Evolutionary conservation across 1,140 invertebrate genomes (phyloP), one percentile per base, ranked within the genome.

Genomic region (Halotydeus destructor): DNA sequence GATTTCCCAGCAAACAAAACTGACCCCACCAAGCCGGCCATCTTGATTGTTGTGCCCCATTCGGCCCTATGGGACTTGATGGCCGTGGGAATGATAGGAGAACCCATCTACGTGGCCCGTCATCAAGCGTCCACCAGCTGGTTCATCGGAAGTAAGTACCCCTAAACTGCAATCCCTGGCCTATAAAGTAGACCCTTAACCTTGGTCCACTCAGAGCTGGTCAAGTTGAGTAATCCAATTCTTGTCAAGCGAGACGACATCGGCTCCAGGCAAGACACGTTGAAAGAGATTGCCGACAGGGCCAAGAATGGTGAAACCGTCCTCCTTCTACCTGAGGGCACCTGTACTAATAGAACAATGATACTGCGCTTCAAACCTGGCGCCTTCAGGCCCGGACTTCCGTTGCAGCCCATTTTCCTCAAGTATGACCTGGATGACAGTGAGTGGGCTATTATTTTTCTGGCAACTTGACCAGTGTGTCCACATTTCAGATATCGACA

Each of bases 261-360:
- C 12, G 16, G 33, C n/a, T 45, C 44, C 5, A 6, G 44, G 8
- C 5, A 11, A 19, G 5, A 34, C 24, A 30, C 44, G 1, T 16
- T 22, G 4, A 5, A 31, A 12, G 38, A 36, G 6, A 45, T 45
- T 12, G 25, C 16, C 12, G 25, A 31, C 3, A 14, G 40, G 18
- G 43, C 44, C 30, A 16, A 3, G 5, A 43, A 45, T 3, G 28
- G 22, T 6, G 22, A 50, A 18, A 9, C 9, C 9, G 23, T 47
- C 2, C 14, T 47, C 18, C 4, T 47, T 11, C 46, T 47, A 25
- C 44, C 45, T 6, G 45, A 47, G 25, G 45, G 45, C 5, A 47
- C 45, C 3, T 41, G 32, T 22, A 44, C 44, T 5, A 47, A 47
- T 38, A 12, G 45, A 12, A 40, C 9, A n/a, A 9, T 25, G 3